Conservation (phyloP, 2,113 vertebrate genomes). For the Psophia crepitans region DNA sequence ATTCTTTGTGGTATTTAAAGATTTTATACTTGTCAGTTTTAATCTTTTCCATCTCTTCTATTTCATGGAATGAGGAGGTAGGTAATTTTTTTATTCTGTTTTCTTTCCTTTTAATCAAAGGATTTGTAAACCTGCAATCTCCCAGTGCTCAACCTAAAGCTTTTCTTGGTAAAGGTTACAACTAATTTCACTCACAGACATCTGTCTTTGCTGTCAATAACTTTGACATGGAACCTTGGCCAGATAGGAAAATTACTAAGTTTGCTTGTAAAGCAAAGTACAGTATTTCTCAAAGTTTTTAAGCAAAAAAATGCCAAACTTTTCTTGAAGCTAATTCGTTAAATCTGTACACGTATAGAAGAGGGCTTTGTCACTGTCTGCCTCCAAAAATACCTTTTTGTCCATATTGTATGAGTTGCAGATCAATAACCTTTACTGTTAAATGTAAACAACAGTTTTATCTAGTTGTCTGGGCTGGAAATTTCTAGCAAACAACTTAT, state of each 20-base stretch:
- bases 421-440: background rate
- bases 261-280: background rate
- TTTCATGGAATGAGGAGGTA: background rate
- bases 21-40: constrained; percentile 37
- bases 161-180: background rate
- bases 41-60: constrained; percentile 50
- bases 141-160: background rate
- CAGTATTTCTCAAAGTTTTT: background rate
- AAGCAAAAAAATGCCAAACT: background rate
- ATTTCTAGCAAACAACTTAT: background rate
- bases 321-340: background rate
- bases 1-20: constrained; percentile 21
- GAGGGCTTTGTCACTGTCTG: background rate
- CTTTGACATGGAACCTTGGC: background rate
- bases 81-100: background rate
- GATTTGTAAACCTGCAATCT: constrained; percentile 30
- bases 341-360: background rate
- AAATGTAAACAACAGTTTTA: background rate
- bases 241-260: background rate
- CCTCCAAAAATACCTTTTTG: background rate
- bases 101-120: constrained; percentile 14
- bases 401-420: background rate
- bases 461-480: background rate
- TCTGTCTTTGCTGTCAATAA: background rate
- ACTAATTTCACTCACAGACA: background rate